phyloP scores from a whole-genome alignment of 2,113 vertebrate genomes.

The Bucco capensis region DNA sequence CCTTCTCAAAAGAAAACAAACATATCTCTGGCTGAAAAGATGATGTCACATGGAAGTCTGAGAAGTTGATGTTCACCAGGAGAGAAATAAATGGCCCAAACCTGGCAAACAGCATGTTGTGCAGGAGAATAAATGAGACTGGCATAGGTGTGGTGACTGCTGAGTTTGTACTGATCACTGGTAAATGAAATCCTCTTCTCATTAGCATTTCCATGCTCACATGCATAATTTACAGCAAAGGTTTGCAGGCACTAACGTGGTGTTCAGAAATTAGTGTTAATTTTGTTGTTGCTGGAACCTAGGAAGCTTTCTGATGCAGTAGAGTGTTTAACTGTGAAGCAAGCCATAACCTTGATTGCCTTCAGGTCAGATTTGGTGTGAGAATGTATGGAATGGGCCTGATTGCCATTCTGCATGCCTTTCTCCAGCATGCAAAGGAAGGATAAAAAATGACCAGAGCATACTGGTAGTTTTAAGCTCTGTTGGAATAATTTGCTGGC shows the following conservation, averaged over 20 bases:
- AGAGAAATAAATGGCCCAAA: slow-evolving; percentile 38
- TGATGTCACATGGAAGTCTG: background rate
- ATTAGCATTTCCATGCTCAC: slow-evolving; percentile 62
- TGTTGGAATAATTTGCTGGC: background rate
- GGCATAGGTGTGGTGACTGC: slow-evolving; percentile 20
- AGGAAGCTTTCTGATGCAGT: slow-evolving; percentile 21
- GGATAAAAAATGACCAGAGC: background rate
- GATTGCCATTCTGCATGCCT: background rate
- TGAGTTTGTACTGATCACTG: slow-evolving; percentile 67
- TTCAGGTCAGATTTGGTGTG: slow-evolving; percentile 5
- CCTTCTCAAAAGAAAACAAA: background rate
- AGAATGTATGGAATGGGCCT: background rate
- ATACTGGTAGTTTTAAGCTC: background rate
- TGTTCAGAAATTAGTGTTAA: slow-evolving; percentile 58
- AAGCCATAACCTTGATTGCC: slow-evolving; percentile 21
- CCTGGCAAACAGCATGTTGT: slow-evolving; percentile 47
- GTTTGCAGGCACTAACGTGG: slow-evolving; percentile 53
- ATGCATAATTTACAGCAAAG: slow-evolving; percentile 62
- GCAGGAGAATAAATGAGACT: slow-evolving; percentile 42
- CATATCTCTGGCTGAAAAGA: background rate
- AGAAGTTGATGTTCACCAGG: background rate
- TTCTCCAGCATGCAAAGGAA: background rate
- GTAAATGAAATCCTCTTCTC: slow-evolving; percentile 66
- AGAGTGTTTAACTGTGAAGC: slow-evolving; percentile 18
- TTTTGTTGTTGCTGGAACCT: slow-evolving; percentile 56